Base-by-base conservation (phyloP, 2,888 invertebrate species). In the Brachylomia viminalis region DNA sequence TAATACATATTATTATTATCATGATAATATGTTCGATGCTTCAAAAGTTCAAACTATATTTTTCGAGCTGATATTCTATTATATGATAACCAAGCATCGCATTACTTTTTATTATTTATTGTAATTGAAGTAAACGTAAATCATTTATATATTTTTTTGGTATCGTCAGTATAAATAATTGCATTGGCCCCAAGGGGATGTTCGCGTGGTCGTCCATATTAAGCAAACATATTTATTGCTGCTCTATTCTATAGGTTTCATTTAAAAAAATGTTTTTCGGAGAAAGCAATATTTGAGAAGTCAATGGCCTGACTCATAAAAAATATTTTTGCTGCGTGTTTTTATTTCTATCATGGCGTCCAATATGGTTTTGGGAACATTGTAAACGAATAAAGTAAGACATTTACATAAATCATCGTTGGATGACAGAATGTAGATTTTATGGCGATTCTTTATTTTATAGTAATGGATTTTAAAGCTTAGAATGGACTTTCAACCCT, bases 161-260 rank as follows among this genome's bases (percentile, higher is more conserved):
- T 47, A 62, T 27, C 27, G 30, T 23, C 61, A n/a, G 42, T 52
- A 68, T 54, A 75, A 76, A 83, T 82, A 58, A 69, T 70, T 77
- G 59, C 61, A 47, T 62, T 56, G 59, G 61, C 27, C 59, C 64
- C 45, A 33, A 58, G 20, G 69, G 56, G 49, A 72, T 49, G 74
- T 23, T 84, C 11, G 86, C 84, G 83, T 86, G 84, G 75, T 73
- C 67, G 72, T 83, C 77, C 76, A 72, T 86, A 83, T 75, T 79
- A 82, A 62, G 23, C 56, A 52, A 83, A 66, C 27, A 79, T 79
- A 79, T 79, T 74, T 75, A 80, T 77, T 67, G 58, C 80, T 68
- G 30, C 20, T 71, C 38, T 66, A 59, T 77, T 38, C 74, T 86
- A 74, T 67, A 74, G 56, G 27, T 82, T 65, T 45, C 47, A n/a